These are phyloP conservation scores for Podocnemis expansa DNA, from an alignment of 2,113 vertebrate species.

Conservation along the genomic window DNA sequence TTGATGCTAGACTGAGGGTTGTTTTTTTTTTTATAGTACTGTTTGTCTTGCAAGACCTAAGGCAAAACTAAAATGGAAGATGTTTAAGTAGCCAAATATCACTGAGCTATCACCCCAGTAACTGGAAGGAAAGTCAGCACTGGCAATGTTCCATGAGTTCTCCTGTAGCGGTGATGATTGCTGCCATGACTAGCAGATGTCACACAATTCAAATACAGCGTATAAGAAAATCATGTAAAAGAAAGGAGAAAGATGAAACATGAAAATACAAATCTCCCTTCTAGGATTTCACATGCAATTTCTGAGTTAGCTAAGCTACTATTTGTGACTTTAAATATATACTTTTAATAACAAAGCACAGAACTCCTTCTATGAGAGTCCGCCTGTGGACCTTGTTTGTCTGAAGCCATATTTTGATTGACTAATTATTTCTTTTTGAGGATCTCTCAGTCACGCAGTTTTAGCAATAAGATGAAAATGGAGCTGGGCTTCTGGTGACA, in stretches of 20 bases:
- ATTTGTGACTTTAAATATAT: neutral
- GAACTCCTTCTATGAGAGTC: neutral
- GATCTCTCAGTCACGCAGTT: neutral
- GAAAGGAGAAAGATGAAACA: neutral
- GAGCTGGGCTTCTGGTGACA: neutral
- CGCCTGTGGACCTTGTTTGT: neutral
- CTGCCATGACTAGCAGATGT: neutral
- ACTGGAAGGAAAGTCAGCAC: neutral
- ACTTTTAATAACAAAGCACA: neutral
- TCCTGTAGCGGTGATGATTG: neutral
- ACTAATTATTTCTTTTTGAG: neutral
- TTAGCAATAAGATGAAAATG: conserved; percentile 15
- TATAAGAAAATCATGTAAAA: neutral
- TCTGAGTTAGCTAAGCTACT: neutral
- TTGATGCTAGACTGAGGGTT: neutral
- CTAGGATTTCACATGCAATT: neutral
- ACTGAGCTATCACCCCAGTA: neutral
- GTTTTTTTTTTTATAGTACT: neutral
- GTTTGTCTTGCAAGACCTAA: neutral
- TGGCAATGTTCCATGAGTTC: neutral
- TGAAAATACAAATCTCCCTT: neutral
- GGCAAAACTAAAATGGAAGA: neutral
- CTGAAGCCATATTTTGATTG: neutral
- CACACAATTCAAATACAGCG: neutral
- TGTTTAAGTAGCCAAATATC: neutral